Percentiles rank a stretch among this genome's conserved stretches.
These are phyloP conservation scores for Poeciliopsis occidentalis DNA, from an alignment of 2,113 vertebrate species.

Conservation along the genomic window DNA sequence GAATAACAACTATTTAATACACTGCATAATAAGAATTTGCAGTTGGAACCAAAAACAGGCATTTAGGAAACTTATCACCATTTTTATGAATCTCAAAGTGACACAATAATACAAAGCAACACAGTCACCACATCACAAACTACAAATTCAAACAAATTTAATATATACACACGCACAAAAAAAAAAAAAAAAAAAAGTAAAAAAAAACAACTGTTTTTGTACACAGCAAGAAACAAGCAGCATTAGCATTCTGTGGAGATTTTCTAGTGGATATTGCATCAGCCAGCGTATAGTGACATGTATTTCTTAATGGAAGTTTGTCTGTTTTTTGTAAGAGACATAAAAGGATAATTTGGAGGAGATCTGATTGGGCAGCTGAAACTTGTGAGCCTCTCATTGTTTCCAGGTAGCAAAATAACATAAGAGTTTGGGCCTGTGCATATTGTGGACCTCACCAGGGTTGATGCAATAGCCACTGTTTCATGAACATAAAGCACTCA, in stretches of 20 bases:
- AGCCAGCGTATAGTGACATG: slow-evolving; percentile 38
- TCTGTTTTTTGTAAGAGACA: slow-evolving; percentile 12
- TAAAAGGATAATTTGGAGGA: slow-evolving; percentile 4
- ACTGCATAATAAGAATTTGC: neutral
- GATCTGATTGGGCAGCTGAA: slow-evolving; percentile 20
- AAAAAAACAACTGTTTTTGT: slow-evolving; percentile 34
- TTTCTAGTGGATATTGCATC: slow-evolving; percentile 75
- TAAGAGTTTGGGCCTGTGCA: slow-evolving; percentile 1
- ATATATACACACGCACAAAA: neutral
- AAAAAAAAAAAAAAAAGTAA: slow-evolving; percentile 14
- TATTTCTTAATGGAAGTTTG: slow-evolving; percentile 29
- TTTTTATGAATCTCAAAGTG: neutral
- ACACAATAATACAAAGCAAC: slow-evolving; percentile 21
- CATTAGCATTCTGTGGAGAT: slow-evolving; percentile 59
- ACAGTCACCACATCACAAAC: slow-evolving; percentile 37
- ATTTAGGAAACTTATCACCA: neutral
- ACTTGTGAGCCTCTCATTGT: slow-evolving; percentile 35
- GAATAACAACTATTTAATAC: neutral
- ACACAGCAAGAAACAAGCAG: slow-evolving; percentile 48
- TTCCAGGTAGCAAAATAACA: slow-evolving; percentile 38
- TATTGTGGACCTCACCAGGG: slow-evolving; percentile 20
- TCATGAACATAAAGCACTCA: slow-evolving; percentile 68
- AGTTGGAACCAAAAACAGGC: neutral
- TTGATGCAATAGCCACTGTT: slow-evolving; percentile 77
- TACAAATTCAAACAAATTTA: neutral